Conservation (phyloP, 2,113 vertebrate species). For the Silurus meridionalis region DNA sequence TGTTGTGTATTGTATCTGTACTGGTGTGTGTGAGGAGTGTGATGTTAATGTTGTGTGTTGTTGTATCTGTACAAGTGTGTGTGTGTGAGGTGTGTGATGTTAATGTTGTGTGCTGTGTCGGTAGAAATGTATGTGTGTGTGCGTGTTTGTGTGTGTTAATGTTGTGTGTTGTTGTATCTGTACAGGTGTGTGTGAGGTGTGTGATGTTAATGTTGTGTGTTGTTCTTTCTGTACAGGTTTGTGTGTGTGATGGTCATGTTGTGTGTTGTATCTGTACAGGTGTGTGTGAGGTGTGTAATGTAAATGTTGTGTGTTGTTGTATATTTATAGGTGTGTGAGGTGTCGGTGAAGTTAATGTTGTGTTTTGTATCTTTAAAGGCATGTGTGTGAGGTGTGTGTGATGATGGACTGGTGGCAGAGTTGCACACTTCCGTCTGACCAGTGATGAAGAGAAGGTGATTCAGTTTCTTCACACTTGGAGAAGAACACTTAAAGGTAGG, state of each 20-base stretch:
- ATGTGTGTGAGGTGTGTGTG: slow-evolving; percentile 15
- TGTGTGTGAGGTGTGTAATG: slow-evolving; percentile 47
- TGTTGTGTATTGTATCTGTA: neutral
- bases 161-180: neutral
- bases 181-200: slow-evolving; percentile 54
- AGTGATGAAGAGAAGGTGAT: slow-evolving; percentile 72
- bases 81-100: slow-evolving; percentile 47
- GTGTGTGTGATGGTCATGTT: neutral
- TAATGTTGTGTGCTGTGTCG: neutral
- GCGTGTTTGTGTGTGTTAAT: too few species aligned
- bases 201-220: slow-evolving; percentile 23
- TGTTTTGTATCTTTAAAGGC: neutral
- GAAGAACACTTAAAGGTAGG: slow-evolving; percentile 52
- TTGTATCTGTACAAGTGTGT: slow-evolving; percentile 3
- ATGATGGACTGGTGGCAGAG: slow-evolving; percentile 54
- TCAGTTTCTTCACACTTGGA: slow-evolving; percentile 65
- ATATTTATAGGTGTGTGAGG: neutral
- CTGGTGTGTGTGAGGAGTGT: neutral
- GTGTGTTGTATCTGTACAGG: neutral
- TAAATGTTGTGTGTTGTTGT: neutral
- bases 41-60: too few species aligned
- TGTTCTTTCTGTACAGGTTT: neutral
- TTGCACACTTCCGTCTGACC: slow-evolving; percentile 54
- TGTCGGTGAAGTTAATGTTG: too few species aligned
- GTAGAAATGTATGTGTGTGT: neutral